These are phyloP conservation scores for Kryphioiulus occultus DNA, from an alignment of 2,888 invertebrate species.

Conservation along the genomic window DNA sequence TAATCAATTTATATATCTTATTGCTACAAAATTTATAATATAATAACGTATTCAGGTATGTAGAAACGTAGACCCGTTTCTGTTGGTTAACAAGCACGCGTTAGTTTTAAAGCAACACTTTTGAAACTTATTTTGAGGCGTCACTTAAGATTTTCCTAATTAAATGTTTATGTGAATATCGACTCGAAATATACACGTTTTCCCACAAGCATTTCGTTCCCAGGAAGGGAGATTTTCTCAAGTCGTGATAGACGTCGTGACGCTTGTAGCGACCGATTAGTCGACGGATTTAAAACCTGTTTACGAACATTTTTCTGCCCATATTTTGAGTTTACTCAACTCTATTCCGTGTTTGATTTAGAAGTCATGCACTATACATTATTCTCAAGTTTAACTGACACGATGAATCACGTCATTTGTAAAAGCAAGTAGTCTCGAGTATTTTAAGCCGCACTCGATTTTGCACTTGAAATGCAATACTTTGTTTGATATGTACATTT, in stretches of 20 bases:
- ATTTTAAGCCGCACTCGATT: too few species aligned
- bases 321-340: slow-evolving; percentile 24
- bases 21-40: too few species aligned
- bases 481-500: too few species aligned
- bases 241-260: slow-evolving; percentile 10
- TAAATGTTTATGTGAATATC: too few species aligned
- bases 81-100: too few species aligned
- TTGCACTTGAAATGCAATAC: neutral
- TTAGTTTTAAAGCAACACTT: too few species aligned
- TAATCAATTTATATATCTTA: too few species aligned
- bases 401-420: neutral
- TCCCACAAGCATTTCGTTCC: neutral
- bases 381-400: neutral
- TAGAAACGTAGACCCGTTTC: too few species aligned
- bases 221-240: neutral
- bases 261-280: neutral
- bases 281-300: slow-evolving; percentile 16
- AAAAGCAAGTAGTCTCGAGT: neutral
- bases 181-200: neutral
- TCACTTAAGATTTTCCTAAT: too few species aligned
- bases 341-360: neutral
- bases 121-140: too few species aligned
- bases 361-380: neutral
- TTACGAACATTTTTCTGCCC: neutral
- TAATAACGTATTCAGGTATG: too few species aligned